phyloP scores from a whole-genome alignment of 2,113 vertebrate genomes.

The Leucopsar rothschildi region DNA sequence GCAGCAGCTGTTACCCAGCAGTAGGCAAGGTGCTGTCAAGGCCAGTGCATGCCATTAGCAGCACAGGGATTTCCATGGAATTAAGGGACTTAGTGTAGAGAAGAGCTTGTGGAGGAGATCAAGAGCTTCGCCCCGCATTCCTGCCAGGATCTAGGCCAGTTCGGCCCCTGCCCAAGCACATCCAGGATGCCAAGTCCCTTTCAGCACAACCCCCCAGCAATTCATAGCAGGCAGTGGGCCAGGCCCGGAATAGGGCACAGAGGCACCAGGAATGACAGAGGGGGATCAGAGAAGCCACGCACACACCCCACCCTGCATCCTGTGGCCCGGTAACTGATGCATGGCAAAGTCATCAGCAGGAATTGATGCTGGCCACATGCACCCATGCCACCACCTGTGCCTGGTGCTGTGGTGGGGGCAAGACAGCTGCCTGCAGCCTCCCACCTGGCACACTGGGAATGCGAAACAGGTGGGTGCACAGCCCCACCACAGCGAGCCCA shows the following conservation, averaged over 20 bases:
- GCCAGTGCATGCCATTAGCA: background rate
- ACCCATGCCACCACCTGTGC: background rate
- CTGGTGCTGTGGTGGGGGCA: background rate
- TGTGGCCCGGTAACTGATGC: accelerated
- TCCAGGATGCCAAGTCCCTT: background rate
- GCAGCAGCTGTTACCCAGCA: background rate
- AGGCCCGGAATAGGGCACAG: background rate
- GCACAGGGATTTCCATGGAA: conserved; percentile 27
- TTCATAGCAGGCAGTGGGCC: background rate
- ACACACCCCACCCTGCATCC: background rate
- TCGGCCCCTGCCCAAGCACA: background rate
- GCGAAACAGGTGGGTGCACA: accelerated
- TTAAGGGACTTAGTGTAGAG: conserved; percentile 28
- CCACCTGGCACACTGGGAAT: accelerated
- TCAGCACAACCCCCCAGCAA: conserved; percentile 38
- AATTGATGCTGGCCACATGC: accelerated
- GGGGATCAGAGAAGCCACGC: background rate
- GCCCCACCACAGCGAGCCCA: accelerated
- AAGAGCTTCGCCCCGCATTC: background rate
- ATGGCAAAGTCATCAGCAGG: accelerated
- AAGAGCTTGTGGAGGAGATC: background rate
- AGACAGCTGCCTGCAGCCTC: conserved; percentile 30
- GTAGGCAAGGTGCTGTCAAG: background rate
- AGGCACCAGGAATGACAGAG: background rate
- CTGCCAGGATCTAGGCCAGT: background rate